Evolutionary conservation across 2,113 vertebrate species (phyloP), one percentile per base, ranked within the genome.

Genomic region (Crotalus tigris): DNA sequence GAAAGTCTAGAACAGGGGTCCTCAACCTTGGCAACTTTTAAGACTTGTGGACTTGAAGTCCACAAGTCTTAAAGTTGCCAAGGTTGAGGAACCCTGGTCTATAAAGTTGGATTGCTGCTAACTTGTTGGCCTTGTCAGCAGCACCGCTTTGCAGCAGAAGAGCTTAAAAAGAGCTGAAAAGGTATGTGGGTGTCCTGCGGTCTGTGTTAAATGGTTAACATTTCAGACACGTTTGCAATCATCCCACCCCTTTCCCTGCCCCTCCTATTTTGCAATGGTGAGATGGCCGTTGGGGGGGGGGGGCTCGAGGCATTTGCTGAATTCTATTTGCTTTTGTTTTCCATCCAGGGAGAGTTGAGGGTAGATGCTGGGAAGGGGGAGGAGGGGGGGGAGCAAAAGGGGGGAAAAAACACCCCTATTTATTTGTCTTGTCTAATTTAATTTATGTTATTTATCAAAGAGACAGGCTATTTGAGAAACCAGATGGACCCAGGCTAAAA

Each of bases 381-480:
- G 93, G 91, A 93, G 49, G 49, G 89, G 90, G 57, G 24, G 53
- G 85, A 94, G 93, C 96, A 95, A 81, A 95, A 81, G 75, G 12
- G 21, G 54, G 54, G 55, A 46, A 94, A 95, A 95, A 96, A 96
- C 46, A 46, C 46, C 96, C 94, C 97, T 97, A 97, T 98, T 97
- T 97, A 96, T 97, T 97, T 98, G 97, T 98, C 97, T 98, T 98
- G 97, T 98, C 98, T 98, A 97, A 97, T 98, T 97, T 98, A 98
- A 98, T 98, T 98, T 98, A 97, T 7, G 97, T 98, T 98, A 98
- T 98, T 98, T 98, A 98, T 98, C 98, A 98, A 98, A 96, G 75
- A 97, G 98, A 98, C 98, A 98, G 98, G 98, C 98, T 98, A 98
- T 98, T 98, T 98, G 97, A 97, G 97, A 97, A 98, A 95, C 97